A percentile compares a stretch with the other conserved stretches of the same genome.
Conservation (phyloP, 2,888 invertebrate species). For the Biston stratarius region DNA sequence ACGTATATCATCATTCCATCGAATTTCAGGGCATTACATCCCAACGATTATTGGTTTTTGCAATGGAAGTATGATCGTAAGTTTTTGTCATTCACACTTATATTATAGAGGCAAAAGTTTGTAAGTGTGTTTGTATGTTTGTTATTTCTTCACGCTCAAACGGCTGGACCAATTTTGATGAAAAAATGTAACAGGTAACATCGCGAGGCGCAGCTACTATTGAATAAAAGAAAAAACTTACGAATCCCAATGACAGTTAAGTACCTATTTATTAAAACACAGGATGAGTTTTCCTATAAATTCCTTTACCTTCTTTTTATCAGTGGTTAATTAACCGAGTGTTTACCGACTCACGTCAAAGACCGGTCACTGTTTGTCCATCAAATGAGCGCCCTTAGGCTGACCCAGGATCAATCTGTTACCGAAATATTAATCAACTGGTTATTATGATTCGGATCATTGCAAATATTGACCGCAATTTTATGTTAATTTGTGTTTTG, state of each 20-base stretch:
- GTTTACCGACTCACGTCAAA: slow-evolving; percentile 41
- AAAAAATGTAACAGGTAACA: too few species aligned
- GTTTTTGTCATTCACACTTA: too few species aligned
- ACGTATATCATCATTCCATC: too few species aligned
- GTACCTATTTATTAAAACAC: background rate
- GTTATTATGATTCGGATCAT: slow-evolving; percentile 31
- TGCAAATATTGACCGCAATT: slow-evolving; percentile 36
- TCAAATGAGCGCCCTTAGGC: slow-evolving; percentile 28
- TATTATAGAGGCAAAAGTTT: too few species aligned
- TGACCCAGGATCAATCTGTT: slow-evolving; percentile 27
- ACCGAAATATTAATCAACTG: slow-evolving; percentile 31
- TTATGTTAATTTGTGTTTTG: slow-evolving; percentile 15
- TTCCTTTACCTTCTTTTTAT: slow-evolving; percentile 21
- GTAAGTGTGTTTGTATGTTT: too few species aligned
- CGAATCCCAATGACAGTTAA: too few species aligned
- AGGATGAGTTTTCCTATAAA: background rate
- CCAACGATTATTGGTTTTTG: too few species aligned
- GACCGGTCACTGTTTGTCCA: slow-evolving; percentile 45
- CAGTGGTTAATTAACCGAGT: slow-evolving; percentile 24
- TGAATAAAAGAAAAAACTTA: background rate
- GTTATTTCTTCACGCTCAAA: too few species aligned
- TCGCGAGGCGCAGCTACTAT: too few species aligned
- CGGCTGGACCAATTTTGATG: too few species aligned
- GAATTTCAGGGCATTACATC: too few species aligned
- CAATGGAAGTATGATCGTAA: too few species aligned